phyloP scores from a whole-genome alignment of 2,797 vertebrate genomes.

The Rostrhamus sociabilis region DNA sequence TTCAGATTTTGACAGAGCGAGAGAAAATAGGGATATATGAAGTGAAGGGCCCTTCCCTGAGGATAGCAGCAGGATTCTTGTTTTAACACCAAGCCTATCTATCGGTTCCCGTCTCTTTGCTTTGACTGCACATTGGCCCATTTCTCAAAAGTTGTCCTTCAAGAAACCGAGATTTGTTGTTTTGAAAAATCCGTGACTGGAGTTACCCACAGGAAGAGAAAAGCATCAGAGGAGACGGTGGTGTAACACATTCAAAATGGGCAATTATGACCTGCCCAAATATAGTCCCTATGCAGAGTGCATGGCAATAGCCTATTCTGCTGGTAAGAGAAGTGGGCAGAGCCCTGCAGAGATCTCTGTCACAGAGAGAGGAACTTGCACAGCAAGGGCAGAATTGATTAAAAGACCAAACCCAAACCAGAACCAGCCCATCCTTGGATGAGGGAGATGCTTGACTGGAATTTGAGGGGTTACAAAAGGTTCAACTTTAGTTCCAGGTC shows the following conservation, averaged over 20 bases:
- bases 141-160: neutral
- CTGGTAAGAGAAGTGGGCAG: neutral
- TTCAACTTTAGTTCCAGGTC: neutral
- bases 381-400: constrained; percentile 25
- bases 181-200: neutral
- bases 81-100: neutral
- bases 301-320: neutral
- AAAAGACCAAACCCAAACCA: neutral
- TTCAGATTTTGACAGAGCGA: neutral
- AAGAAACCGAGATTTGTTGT: neutral
- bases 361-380: neutral
- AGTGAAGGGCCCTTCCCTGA: neutral
- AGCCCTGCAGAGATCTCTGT: neutral
- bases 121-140: neutral
- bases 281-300: neutral
- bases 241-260: neutral
- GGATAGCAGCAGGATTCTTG: neutral
- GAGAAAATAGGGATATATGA: neutral
- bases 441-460: neutral
- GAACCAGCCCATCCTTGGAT: neutral
- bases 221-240: neutral
- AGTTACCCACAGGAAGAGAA: neutral
- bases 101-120: neutral
- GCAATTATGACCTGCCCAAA: neutral
- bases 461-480: neutral